Conservation (phyloP, 1,140 invertebrate species). For the Stenopsyche tienmushanensis region DNA sequence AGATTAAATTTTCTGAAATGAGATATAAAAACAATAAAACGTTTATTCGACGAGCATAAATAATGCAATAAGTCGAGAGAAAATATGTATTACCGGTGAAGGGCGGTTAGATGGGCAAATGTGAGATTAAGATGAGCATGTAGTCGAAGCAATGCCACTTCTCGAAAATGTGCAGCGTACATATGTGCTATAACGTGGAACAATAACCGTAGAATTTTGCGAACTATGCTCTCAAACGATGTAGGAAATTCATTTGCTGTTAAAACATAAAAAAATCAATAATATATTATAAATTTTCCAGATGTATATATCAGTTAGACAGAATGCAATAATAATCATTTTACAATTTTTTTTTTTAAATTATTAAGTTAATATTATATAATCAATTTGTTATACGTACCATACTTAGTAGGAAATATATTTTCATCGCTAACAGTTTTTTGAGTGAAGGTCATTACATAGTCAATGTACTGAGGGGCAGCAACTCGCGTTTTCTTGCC, state of each 20-base stretch:
- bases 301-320: constrained; percentile 3
- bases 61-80: not conserved
- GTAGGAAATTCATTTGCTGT: constrained; percentile 92
- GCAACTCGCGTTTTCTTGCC: constrained; percentile 96
- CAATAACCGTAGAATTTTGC: constrained; percentile 93
- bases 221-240: constrained; percentile 91
- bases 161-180: constrained; percentile 96
- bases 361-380: not conserved
- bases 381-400: constrained; percentile 60
- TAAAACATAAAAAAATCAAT: constrained; percentile 43
- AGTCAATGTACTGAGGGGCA: constrained; percentile 97
- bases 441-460: constrained; percentile 97
- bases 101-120: constrained; percentile 92
- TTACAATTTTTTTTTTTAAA: not conserved
- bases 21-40: constrained; percentile 11
- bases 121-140: constrained; percentile 95
- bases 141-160: constrained; percentile 87
- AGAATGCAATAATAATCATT: not conserved
- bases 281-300: not conserved
- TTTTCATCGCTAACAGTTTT: constrained; percentile 96
- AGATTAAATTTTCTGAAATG: constrained; percentile 84
- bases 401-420: constrained; percentile 98
- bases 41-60: not conserved
- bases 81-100: constrained; percentile 59
- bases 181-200: constrained; percentile 98